phyloP scores from a whole-genome alignment of 2,797 vertebrate genomes.

The Staurois parvus region DNA sequence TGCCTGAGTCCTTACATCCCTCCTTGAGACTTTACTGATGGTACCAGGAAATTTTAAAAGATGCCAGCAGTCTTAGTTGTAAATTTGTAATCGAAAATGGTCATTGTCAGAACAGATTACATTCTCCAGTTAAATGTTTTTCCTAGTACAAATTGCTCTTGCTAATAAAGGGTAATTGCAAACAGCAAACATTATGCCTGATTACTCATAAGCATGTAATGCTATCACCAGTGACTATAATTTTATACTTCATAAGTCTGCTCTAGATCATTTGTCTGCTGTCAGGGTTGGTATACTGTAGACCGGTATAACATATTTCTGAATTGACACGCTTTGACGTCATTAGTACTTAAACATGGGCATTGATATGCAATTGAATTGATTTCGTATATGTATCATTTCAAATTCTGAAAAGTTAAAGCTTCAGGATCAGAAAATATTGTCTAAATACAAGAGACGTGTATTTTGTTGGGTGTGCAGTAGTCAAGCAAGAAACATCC shows the following conservation, averaged over 20 bases:
- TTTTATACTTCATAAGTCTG: conserved; percentile 70
- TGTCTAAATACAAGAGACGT: too few species aligned
- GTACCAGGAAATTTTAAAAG: neutral
- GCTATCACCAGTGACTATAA: conserved; percentile 70
- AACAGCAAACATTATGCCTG: conserved; percentile 70
- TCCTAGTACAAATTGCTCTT: conserved; percentile 69
- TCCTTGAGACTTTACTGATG: neutral
- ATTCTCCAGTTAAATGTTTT: conserved; percentile 71
- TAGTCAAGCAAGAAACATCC: too few species aligned
- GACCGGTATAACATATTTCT: neutral
- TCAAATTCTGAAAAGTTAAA: neutral
- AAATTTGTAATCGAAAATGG: neutral
- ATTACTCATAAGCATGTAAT: conserved; percentile 77
- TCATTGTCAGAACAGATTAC: conserved; percentile 55
- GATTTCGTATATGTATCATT: neutral
- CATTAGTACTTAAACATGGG: conserved; percentile 9
- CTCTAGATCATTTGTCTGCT: conserved; percentile 67
- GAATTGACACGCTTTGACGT: conserved; percentile 29
- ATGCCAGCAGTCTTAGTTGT: conserved; percentile 5
- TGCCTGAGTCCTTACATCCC: neutral
- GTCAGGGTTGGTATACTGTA: conserved; percentile 58
- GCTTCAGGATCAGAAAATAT: too few species aligned
- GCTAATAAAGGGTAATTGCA: conserved; percentile 77
- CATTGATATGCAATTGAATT: neutral
- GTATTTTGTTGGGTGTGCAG: too few species aligned